phyloP scores from a whole-genome alignment of 2,888 invertebrate species.

The Horisme vitalbata region DNA sequence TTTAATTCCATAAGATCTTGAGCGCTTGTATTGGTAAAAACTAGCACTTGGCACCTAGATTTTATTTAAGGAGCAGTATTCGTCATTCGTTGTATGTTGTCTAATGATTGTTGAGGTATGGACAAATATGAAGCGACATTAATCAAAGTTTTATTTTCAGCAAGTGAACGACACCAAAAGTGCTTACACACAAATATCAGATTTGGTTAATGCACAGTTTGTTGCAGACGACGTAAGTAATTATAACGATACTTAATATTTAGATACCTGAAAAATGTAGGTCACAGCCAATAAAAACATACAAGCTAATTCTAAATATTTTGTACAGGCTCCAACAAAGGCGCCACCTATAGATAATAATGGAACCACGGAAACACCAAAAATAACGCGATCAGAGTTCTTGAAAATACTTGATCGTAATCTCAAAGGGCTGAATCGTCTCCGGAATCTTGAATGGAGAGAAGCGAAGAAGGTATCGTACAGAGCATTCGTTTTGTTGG shows the following conservation, averaged over 20 bases:
- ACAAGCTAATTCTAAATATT: background rate
- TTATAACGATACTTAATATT: background rate
- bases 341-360: constrained; percentile 48
- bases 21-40: no score
- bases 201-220: constrained; percentile 69
- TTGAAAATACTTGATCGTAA: constrained; percentile 73
- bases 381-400: constrained; percentile 70
- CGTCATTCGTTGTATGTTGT: no score
- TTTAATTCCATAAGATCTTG: no score
- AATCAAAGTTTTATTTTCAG: constrained; percentile 43
- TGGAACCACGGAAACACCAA: constrained; percentile 66
- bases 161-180: constrained; percentile 80
- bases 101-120: no score
- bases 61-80: no score
- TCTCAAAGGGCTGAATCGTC: constrained; percentile 70
- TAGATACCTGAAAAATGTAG: no score
- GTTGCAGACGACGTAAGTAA: constrained; percentile 68
- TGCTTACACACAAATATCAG: constrained; percentile 73
- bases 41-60: no score
- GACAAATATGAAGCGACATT: no score
- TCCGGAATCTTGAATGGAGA: constrained; percentile 73
- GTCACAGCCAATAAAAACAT: no score
- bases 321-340: constrained; percentile 46
- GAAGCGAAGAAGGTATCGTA: constrained; percentile 72
- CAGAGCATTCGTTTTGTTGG: no score